Evolutionary conservation across 2,797 vertebrate species (phyloP).

Genomic region (Spizella passerina): DNA sequence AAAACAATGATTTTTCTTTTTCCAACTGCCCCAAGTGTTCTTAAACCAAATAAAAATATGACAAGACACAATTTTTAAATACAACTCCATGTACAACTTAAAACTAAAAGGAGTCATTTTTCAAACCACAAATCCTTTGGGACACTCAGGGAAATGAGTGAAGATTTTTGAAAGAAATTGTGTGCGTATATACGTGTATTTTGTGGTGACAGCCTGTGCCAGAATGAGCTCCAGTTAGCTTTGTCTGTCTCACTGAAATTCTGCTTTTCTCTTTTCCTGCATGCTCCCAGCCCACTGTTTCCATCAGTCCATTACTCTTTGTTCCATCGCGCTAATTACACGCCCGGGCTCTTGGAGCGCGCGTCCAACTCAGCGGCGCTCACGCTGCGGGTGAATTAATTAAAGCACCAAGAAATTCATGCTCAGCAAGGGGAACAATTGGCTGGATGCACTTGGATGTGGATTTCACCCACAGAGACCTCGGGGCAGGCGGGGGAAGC

Average conservation of each 20-base stretch:
- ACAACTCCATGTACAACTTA: neutral
- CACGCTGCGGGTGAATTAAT: conserved; percentile 40
- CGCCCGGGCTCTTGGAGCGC: neutral
- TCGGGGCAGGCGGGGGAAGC: neutral
- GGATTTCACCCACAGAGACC: neutral
- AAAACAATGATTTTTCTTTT: conserved; percentile 32
- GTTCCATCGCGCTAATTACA: neutral
- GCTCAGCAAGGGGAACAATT: neutral
- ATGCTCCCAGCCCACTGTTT: neutral
- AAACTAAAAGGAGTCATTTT: neutral
- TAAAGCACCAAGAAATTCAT: conserved; percentile 15
- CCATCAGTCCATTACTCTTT: neutral
- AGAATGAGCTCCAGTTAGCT: neutral
- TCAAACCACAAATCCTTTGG: neutral
- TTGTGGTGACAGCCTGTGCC: neutral
- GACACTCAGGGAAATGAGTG: neutral
- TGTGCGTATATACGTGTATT: neutral
- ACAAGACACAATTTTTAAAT: neutral
- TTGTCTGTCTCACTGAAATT: neutral
- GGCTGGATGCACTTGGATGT: neutral
- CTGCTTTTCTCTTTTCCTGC: neutral
- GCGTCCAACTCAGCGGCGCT: neutral
- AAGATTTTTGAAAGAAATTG: neutral
- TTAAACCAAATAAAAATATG: conserved; percentile 19
- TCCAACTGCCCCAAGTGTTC: neutral